Evolutionary conservation across 2,888 invertebrate genomes (phyloP).

Genomic region (Ferrisia virgata): DNA sequence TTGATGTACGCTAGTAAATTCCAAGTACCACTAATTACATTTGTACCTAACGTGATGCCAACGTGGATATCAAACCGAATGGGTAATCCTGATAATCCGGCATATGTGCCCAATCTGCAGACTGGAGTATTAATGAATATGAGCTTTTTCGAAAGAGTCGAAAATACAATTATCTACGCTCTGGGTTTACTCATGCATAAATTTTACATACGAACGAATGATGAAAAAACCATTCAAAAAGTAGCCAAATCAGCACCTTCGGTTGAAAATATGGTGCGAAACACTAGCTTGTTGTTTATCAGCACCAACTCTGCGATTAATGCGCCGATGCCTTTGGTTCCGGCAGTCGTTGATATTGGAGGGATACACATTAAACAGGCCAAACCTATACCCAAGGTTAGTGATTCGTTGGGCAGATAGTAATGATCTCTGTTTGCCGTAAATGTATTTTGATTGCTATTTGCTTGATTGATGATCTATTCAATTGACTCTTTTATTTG

Average conservation of each 20-base stretch:
- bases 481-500: too few relatives aligned
- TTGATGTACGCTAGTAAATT: constrained; percentile 36
- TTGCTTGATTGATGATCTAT: too few relatives aligned
- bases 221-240: background rate
- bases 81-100: constrained; percentile 26
- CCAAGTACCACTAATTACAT: constrained; percentile 32
- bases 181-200: background rate
- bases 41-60: constrained; percentile 24
- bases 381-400: constrained; percentile 4
- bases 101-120: background rate
- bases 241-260: background rate
- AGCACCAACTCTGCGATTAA: background rate
- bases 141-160: constrained; percentile 4
- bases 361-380: constrained; percentile 31
- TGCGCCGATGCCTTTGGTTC: background rate
- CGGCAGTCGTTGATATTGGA: background rate
- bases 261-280: background rate
- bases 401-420: background rate
- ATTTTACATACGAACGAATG: background rate
- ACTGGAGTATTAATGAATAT: background rate
- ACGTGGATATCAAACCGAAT: constrained; percentile 14
- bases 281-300: constrained; percentile 31
- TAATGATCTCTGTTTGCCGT: too few relatives aligned
- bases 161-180: background rate
- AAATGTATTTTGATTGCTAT: too few relatives aligned